Base-by-base conservation (phyloP, 2,797 vertebrate species). In the Tamandua tetradactyla region DNA sequence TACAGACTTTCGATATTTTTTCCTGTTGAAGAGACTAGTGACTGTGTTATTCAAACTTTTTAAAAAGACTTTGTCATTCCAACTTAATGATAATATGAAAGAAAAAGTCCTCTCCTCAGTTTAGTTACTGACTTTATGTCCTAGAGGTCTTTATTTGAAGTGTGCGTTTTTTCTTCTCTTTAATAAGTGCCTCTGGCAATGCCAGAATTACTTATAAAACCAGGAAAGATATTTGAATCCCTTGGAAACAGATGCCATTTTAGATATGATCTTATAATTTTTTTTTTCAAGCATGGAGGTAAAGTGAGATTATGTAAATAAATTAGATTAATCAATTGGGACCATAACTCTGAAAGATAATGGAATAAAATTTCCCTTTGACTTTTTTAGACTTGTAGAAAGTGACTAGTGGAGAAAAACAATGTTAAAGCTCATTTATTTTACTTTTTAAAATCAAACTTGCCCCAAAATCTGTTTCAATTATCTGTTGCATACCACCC, bases 311-410 rank as follows among this genome's bases (percentile, higher is more conserved):
- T 78, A 47, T n/a, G 44, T 47, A 59, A 57, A 17, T 69, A 47
- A 47, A 66, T 66, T n/a, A 84, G 62, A 72, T 93, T 76, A 52
- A 22, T 83, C n/a, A 69, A 25, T 87, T 93, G 25, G 78, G 55
- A 37, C 82, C 27, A 8, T 74, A 32, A 85, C 30, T 35, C n/a
- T n/a, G 23, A 93, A 89, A 81, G 42, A 83, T 80, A 40, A 69
- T 27, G 42, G 44, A 76, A 25, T 79, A 80, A 80, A 92, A 72
- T 66, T 82, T 87, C 44, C 42, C 32, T 25, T 13, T 89, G 37
- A 64, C 10, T 83, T 42, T 72, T 94, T 13, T 64, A 89, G 64
- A 40, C 49, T 83, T 92, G 82, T 61, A 81, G 78, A 87, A 92
- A 88, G 82, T 78, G 92, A 49, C 47, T 55, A 0, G 55, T 88